Conservation (phyloP, 2,113 vertebrate species). For the Oceanites oceanicus region DNA sequence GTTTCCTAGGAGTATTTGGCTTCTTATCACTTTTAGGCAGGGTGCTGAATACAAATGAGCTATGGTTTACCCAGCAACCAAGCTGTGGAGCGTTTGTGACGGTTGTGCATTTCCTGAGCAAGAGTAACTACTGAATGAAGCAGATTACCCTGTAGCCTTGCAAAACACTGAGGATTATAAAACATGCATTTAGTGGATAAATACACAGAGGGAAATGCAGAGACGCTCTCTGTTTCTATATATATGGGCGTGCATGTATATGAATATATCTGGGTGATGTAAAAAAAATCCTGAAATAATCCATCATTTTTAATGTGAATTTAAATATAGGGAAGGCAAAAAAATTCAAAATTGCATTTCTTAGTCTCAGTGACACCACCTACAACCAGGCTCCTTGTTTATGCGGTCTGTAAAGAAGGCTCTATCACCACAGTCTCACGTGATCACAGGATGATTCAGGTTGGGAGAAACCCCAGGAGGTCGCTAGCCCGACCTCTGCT, state of each 20-base stretch:
- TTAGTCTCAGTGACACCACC: neutral
- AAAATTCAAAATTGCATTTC: neutral
- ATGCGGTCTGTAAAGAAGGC: neutral
- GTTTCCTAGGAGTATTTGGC: constrained; percentile 75
- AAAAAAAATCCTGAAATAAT: neutral
- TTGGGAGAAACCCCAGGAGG: neutral
- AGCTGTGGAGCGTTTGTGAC: constrained; percentile 23
- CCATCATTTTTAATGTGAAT: neutral
- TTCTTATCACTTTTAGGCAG: constrained; percentile 73
- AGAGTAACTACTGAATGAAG: constrained; percentile 49
- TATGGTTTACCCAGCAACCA: constrained; percentile 33
- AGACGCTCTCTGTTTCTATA: neutral
- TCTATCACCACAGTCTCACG: neutral
- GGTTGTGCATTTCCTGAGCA: constrained; percentile 42
- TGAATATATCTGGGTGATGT: neutral
- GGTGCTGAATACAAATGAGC: constrained; percentile 72
- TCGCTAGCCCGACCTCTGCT: neutral
- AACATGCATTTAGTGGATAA: constrained; percentile 45
- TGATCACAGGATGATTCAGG: neutral
- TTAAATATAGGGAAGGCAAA: constrained; percentile 1
- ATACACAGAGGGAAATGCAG: constrained; percentile 46
- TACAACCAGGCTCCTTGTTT: neutral
- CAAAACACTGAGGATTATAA: constrained; percentile 59
- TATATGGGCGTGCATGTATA: neutral
- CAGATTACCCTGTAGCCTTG: constrained; percentile 10